Evolutionary conservation across 2,113 vertebrate genomes (phyloP).

Genomic region (Noturus placidus): DNA sequence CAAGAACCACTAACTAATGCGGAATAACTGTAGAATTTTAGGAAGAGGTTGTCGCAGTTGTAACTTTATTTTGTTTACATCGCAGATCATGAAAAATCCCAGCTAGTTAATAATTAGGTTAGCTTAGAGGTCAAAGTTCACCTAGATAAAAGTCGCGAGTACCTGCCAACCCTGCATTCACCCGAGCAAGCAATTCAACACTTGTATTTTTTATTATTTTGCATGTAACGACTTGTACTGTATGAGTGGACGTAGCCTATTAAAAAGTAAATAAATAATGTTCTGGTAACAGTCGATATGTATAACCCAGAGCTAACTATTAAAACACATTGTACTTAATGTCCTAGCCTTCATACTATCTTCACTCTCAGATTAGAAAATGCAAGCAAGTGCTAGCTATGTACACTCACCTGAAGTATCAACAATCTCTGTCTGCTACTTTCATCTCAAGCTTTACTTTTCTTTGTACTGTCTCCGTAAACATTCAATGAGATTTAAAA

Average conservation of each 20-base stretch:
- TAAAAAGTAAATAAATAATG: too few species aligned
- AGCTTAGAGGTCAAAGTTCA: too few species aligned
- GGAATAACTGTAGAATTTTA: neutral
- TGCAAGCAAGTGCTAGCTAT: neutral
- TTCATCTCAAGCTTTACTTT: neutral
- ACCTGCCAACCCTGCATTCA: neutral
- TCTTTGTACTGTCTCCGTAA: neutral
- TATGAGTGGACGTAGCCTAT: neutral
- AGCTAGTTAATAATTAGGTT: neutral
- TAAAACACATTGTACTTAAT: neutral
- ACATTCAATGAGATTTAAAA: too few species aligned
- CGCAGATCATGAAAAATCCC: neutral
- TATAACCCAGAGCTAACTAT: neutral
- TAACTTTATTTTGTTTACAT: too few species aligned
- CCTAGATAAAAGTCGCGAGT: neutral
- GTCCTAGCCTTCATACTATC: neutral
- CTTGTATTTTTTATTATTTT: neutral
- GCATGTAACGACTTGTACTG: neutral
- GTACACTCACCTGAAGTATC: neutral
- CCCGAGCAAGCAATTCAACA: neutral
- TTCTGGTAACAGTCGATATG: neutral
- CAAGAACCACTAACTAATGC: neutral
- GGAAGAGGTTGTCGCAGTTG: neutral
- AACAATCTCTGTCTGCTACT: neutral
- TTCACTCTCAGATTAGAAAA: neutral